A percentile compares a stretch with the other conserved stretches of the same genome.
These are phyloP conservation scores for Hemithea aestivaria DNA, from an alignment of 2,888 invertebrate species.

Conservation along the genomic window DNA sequence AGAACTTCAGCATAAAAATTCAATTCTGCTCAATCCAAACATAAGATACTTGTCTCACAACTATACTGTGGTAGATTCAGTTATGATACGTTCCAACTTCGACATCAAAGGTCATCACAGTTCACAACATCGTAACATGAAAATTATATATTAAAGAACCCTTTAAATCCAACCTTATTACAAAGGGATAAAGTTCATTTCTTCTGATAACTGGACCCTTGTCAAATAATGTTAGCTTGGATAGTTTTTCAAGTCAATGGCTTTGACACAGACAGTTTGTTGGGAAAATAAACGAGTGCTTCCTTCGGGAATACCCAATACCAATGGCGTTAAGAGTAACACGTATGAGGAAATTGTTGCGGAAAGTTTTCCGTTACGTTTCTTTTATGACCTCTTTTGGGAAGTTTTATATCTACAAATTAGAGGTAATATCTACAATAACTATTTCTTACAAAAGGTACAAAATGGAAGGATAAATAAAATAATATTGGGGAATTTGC, in stretches of 20 bases:
- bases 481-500: no score
- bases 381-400: no score
- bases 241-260: constrained; percentile 18
- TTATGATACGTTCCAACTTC: constrained; percentile 9
- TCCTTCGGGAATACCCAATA: neutral
- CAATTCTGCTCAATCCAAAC: no score
- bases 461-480: no score
- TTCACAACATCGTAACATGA: constrained; percentile 8
- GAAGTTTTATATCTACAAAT: no score
- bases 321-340: no score
- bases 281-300: constrained; percentile 15
- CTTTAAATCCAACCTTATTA: constrained; percentile 7
- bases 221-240: constrained; percentile 18
- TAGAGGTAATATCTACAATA: no score
- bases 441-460: no score
- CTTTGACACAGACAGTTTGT: constrained; percentile 16
- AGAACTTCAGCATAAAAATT: no score
- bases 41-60: neutral
- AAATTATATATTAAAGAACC: constrained; percentile 3
- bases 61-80: constrained; percentile 2
- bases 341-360: neutral
- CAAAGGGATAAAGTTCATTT: neutral
- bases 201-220: constrained; percentile 12
- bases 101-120: constrained; percentile 12
- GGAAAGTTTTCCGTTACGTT: neutral